Percentiles rank a stretch among this genome's conserved stretches.
phyloP scores from a whole-genome alignment of 2,797 vertebrate genomes.

The Linurgus olivaceus region DNA sequence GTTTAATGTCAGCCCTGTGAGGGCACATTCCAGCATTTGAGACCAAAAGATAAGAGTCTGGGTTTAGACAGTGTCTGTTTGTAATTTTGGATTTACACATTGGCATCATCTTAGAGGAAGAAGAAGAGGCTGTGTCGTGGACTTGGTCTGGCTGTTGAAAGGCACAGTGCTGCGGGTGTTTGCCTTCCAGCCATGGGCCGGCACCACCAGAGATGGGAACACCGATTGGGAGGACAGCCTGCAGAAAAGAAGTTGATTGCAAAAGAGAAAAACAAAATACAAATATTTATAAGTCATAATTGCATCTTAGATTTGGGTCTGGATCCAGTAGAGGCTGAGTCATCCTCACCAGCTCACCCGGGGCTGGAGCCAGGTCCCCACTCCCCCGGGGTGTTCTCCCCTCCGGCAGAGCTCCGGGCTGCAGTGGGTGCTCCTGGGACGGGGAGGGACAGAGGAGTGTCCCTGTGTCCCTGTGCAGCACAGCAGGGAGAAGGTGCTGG shows the following conservation, averaged over 20 bases:
- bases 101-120: background rate
- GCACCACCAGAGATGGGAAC: background rate
- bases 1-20: conserved; percentile 5
- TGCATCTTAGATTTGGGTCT: conserved; percentile 26
- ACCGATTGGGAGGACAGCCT: background rate
- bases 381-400: background rate
- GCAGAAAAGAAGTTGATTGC: background rate
- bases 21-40: conserved; percentile 23
- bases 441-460: background rate
- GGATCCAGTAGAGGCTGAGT: conserved; percentile 29
- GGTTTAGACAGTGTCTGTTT: background rate
- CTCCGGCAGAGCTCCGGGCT: background rate
- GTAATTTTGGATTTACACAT: background rate
- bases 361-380: background rate
- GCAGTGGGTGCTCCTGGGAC: background rate
- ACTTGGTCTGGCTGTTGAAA: background rate
- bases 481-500: background rate
- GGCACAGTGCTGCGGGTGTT: background rate
- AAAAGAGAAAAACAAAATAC: conserved; percentile 55
- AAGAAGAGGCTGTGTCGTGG: background rate
- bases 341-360: background rate
- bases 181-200: background rate
- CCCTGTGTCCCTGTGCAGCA: background rate
- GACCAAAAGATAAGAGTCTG: conserved; percentile 21
- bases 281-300: conserved; percentile 59